Conservation (phyloP, 2,797 vertebrate genomes). For the Sebastes nivosus region DNA sequence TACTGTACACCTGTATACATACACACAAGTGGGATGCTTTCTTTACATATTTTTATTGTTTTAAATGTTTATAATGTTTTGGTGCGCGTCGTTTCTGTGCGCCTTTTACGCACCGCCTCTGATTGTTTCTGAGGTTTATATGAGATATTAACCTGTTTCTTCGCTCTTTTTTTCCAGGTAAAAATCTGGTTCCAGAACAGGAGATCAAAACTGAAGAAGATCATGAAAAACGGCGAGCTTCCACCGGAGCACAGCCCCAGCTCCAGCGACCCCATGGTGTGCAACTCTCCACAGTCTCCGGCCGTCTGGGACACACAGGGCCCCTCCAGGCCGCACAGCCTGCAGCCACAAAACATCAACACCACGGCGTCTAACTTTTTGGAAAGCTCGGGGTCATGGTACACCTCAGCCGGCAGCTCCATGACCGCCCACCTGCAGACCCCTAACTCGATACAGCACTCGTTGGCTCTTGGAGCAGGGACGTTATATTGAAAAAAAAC, state of each 20-base stretch:
- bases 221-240: conserved; percentile 98
- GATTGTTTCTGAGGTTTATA: background rate
- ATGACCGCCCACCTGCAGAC: conserved; percentile 92
- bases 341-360: conserved; percentile 91
- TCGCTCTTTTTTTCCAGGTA: conserved; percentile 77
- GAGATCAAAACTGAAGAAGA: conserved; percentile 99
- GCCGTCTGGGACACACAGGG: conserved; percentile 97
- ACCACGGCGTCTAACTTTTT: conserved; percentile 92
- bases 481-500: conserved; percentile 91
- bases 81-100: background rate
- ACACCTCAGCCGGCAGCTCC: conserved; percentile 83
- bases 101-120: conserved; percentile 28
- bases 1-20: too few relatives aligned
- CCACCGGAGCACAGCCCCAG: conserved; percentile 98
- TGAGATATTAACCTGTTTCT: background rate
- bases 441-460: conserved; percentile 94
- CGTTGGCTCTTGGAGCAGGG: conserved; percentile 94
- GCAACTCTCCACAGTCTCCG: conserved; percentile 98
- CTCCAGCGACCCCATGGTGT: conserved; percentile 99
- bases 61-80: background rate
- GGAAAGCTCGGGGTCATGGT: conserved; percentile 95
- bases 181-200: conserved; percentile 99
- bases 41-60: accelerated
- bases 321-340: conserved; percentile 91
- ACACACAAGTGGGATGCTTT: too few relatives aligned